Evolutionary conservation across 2,797 vertebrate species (phyloP).

Genomic region (Catamblyrhynchus diadema): DNA sequence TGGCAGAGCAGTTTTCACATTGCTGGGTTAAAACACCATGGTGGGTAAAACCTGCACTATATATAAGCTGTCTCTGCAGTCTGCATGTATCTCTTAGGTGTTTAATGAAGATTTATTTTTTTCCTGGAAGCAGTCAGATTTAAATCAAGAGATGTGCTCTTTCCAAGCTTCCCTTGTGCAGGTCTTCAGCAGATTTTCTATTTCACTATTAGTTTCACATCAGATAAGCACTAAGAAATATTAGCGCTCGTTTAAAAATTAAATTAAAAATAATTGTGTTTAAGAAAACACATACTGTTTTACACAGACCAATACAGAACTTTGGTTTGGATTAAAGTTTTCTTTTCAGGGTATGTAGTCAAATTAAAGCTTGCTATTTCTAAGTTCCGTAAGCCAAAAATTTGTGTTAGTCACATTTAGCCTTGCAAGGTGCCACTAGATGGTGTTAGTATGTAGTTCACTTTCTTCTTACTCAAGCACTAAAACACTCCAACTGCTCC

Average conservation of each 20-base stretch:
- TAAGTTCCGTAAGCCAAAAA: not conserved
- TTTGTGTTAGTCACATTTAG: not conserved
- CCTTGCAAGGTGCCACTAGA: conserved; percentile 54
- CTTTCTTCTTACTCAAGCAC: not conserved
- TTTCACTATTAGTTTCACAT: not conserved
- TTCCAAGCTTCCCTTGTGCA: not conserved
- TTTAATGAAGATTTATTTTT: not conserved
- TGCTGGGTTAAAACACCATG: not conserved
- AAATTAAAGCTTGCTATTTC: not conserved
- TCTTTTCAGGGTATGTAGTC: not conserved
- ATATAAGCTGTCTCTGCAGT: not conserved
- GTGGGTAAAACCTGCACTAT: not conserved
- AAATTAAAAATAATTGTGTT: not conserved
- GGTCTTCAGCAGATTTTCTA: not conserved
- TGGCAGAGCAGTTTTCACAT: not conserved
- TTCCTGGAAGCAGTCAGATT: not conserved
- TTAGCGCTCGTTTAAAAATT: not conserved
- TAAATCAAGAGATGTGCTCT: not conserved
- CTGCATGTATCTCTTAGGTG: not conserved
- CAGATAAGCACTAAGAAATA: not conserved
- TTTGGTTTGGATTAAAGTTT: not conserved
- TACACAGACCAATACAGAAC: not conserved
- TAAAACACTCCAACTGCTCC: not conserved
- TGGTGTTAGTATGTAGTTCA: conserved; percentile 59
- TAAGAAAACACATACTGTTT: not conserved